Evolutionary conservation across 2,113 vertebrate species (phyloP).

Genomic region (Octodon degus): DNA sequence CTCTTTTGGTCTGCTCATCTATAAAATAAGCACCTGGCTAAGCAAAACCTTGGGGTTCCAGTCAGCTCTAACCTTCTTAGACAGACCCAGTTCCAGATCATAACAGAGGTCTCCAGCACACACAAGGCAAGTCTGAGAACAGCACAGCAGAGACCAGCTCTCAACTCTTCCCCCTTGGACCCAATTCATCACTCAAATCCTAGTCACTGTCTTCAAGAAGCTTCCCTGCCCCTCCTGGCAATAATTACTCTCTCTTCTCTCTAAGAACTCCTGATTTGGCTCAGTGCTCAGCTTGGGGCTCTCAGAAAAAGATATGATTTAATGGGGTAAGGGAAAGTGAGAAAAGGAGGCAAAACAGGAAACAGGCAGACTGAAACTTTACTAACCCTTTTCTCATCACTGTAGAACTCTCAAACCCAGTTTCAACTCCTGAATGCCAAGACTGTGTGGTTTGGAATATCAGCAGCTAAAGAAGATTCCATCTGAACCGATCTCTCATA

Average conservation of each 20-base stretch:
- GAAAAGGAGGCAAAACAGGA: not conserved
- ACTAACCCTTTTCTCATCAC: not conserved
- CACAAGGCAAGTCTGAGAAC: not conserved
- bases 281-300: not conserved
- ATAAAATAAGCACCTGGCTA: not conserved
- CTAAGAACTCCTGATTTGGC: not conserved
- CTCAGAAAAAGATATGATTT: not conserved
- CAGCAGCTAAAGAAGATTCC: constrained; percentile 24
- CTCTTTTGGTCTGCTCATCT: not conserved
- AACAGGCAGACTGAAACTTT: not conserved
- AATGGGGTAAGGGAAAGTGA: too few relatives aligned
- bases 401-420: not conserved
- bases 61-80: not conserved
- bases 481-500: not conserved
- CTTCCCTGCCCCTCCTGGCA: not conserved
- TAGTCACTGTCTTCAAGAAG: constrained; percentile 19
- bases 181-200: not conserved
- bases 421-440: constrained; percentile 17
- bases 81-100: not conserved
- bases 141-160: not conserved
- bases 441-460: not conserved
- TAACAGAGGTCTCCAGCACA: not conserved
- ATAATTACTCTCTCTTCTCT: not conserved
- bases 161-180: not conserved
- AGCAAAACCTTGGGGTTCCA: not conserved